phyloP scores from a whole-genome alignment of 2,797 vertebrate genomes.

The Benthosema pterotum region DNA sequence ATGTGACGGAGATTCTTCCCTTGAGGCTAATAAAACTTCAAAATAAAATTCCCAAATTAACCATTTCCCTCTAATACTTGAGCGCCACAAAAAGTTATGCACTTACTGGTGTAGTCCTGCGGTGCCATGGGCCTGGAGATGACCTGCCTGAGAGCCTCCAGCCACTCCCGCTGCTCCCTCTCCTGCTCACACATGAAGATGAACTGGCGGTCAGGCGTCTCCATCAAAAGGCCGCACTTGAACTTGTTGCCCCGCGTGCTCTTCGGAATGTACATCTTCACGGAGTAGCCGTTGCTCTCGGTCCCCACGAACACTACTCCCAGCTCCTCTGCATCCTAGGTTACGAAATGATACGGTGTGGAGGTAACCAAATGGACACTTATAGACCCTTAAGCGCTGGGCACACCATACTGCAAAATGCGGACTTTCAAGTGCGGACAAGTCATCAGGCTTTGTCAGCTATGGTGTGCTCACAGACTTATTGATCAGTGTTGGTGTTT shows the following conservation, averaged over 20 bases:
- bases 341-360: neutral
- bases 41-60: too few relatives aligned
- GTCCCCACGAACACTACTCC: slow-evolving; percentile 89
- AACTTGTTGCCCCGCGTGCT: slow-evolving; percentile 83
- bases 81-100: neutral
- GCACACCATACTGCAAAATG: too few relatives aligned
- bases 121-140: slow-evolving; percentile 80
- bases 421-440: too few relatives aligned
- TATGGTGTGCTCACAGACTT: too few relatives aligned
- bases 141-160: slow-evolving; percentile 82
- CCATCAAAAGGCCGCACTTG: slow-evolving; percentile 81
- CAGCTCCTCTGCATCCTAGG: slow-evolving; percentile 88
- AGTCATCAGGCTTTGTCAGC: too few relatives aligned
- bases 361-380: too few relatives aligned
- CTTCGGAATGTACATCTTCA: slow-evolving; percentile 75
- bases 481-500: too few relatives aligned
- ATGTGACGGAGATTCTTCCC: too few relatives aligned
- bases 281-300: slow-evolving; percentile 82
- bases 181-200: slow-evolving; percentile 89
- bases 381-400: too few relatives aligned
- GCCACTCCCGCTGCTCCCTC: slow-evolving; percentile 88
- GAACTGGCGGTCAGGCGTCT: slow-evolving; percentile 85
- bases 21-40: too few relatives aligned
- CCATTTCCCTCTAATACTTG: too few relatives aligned
- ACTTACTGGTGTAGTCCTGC: slow-evolving; percentile 79